Base-by-base conservation (phyloP, 2,888 invertebrate species). In the Andrena trimmerana region DNA sequence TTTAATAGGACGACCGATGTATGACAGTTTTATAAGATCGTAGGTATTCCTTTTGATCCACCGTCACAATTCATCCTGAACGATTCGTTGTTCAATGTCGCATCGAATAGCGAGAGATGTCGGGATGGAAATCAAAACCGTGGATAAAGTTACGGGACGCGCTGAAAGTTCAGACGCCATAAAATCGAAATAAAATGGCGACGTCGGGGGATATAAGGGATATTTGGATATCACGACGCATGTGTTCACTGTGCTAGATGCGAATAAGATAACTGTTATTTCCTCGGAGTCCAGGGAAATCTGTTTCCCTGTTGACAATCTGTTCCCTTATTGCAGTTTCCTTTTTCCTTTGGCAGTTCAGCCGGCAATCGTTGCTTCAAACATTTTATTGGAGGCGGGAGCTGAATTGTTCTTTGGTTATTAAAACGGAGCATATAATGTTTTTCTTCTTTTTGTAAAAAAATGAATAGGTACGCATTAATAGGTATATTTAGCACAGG, bases 21-120 rank as follows among this genome's bases (percentile, higher is more conserved):
- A 16, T 57, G 59, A 65, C 68, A 70, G 57, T 82, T 77, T 77
- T 74, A 71, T 80, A 74, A 65, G 76, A 77, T 63, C 62, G 42
- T 16, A 16, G 42, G 16, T 65, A 50, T 63, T 75, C 8, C n/a
- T 48, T 27, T 4, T 8, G 7, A 62, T 50, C 52, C 81, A 10
- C 16, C 8, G 52, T 62, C 59, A 63, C 73, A 60, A 81, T 57
- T 78, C 65, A 74, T 85, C 36, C 70, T 7, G 24, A 54, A 20
- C 29, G 67, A 60, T 60, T 20, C 59, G 60, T 68, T 36, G 52
- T 52, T 31, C 20, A 29, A 54, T 36, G 66, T 69, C 60, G 54
- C 50, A 33, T 65, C 54, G 54, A 62, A 70, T 75, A 48, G 29
- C 33, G 60, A 48, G 31, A 33, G 36, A 60, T 2, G 24, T 75